A percentile compares a stretch with the other conserved stretches of the same genome.
Conservation (phyloP, 2,797 vertebrate species). For the Neopelma chrysocephalum region DNA sequence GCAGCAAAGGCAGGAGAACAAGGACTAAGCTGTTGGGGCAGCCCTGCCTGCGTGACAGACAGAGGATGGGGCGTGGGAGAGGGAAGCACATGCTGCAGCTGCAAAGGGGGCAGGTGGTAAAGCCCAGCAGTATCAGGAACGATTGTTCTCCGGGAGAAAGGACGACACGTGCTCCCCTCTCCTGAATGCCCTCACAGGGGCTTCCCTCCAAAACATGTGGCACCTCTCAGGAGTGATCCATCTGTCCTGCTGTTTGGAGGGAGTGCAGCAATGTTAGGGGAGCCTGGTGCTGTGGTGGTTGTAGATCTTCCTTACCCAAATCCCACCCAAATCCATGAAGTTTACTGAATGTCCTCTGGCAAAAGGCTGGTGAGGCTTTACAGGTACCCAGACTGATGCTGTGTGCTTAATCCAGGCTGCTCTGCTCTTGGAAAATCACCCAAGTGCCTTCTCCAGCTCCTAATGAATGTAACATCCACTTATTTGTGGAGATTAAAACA, state of each 20-base stretch:
- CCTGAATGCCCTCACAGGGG: neutral
- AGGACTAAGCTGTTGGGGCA: neutral
- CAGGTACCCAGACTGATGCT: neutral
- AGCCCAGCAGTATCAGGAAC: neutral
- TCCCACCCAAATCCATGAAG: neutral
- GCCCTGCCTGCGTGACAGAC: neutral
- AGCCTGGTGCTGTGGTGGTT: neutral
- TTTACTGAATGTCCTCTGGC: neutral
- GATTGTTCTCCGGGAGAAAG: neutral
- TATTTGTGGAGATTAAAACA: neutral
- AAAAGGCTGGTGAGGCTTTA: neutral
- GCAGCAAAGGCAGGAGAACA: neutral
- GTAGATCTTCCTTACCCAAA: neutral
- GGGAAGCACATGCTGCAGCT: neutral
- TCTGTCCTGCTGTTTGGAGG: neutral
- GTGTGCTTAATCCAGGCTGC: neutral
- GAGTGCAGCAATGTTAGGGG: neutral
- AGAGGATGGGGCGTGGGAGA: neutral
- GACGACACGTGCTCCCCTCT: fast-evolving
- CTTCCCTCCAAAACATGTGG: neutral
- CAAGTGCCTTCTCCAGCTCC: neutral
- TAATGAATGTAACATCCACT: neutral
- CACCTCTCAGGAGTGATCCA: neutral
- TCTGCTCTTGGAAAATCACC: neutral
- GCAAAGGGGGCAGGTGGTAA: neutral